Evolutionary conservation across 2,888 invertebrate genomes (phyloP).

Genomic region (Taphrorychus bicolor): DNA sequence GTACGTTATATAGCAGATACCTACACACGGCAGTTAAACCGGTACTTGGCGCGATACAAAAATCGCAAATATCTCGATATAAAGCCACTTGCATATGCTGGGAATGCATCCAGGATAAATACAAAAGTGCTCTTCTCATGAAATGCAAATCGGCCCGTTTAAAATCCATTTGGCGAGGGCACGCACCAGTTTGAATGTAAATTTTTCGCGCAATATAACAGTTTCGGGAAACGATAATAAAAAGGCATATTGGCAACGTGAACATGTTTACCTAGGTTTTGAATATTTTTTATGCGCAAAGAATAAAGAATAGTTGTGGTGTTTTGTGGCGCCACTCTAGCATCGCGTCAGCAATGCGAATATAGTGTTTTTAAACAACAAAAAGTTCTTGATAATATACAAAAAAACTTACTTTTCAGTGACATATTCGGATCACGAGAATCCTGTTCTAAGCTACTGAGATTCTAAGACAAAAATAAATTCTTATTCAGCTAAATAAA

Average conservation of each 20-base stretch:
- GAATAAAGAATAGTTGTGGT: background rate
- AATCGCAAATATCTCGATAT: conserved; percentile 5
- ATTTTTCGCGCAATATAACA: conserved; percentile 8
- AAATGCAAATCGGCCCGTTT: conserved; percentile 31
- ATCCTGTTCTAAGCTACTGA: too few relatives aligned
- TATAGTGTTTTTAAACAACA: too few relatives aligned
- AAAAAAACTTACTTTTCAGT: too few relatives aligned
- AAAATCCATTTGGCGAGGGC: conserved; percentile 15
- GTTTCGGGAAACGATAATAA: conserved; percentile 6
- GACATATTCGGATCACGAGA: too few relatives aligned
- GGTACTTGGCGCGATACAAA: conserved; percentile 10
- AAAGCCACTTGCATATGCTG: conserved; percentile 15
- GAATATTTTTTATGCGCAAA: background rate
- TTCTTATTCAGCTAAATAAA: too few relatives aligned
- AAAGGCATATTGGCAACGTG: background rate
- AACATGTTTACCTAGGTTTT: background rate
- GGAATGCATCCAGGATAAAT: conserved; percentile 18
- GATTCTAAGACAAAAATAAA: too few relatives aligned
- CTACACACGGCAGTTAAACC: background rate
- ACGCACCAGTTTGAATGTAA: conserved; percentile 12
- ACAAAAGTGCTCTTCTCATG: conserved; percentile 33
- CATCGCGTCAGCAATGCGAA: background rate
- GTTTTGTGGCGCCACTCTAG: background rate
- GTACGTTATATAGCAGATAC: background rate
- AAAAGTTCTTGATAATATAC: too few relatives aligned